Base-by-base conservation (phyloP, 2,797 vertebrate species). In the Lepus oiostolus region DNA sequence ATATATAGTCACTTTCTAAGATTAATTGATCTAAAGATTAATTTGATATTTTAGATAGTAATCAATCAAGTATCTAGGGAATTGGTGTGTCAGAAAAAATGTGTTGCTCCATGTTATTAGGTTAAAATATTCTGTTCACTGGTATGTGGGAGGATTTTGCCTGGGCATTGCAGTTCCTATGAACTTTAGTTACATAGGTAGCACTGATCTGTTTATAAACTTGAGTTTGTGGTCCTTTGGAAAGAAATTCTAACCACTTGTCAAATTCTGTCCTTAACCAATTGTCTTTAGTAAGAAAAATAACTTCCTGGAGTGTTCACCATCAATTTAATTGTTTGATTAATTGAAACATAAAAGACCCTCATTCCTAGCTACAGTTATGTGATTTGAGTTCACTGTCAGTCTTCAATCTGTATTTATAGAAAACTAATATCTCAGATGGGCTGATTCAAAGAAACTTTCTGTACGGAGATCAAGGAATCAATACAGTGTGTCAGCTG, bases 341-440 rank as follows among this genome's bases (percentile, higher is more conserved):
- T 85, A 50, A 82, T 35, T 80, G 28, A 91, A 67, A 32, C 10
- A 81, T 84, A 71, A 38, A 83, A 83, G 52, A 86, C 58, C 63
- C 10, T 83, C 22, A 80, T 85, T 80, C 94, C 62, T 76, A 5
- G 83, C 16, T 70, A 65, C 38, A 65, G 71, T 65, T 95, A 63
- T 90, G 26, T 67, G 4, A 8, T 63, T 83, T 32, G 10, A 84
- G 95, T 67, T 38, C 62, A 52, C 63, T 85, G 32, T 74, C 85
- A 24, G 22, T 68, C 17, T 91, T 81, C 54, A 24, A 68, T 76
- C 7, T 62, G 11, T 50, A 75, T 91, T 87, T 90, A 42, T 12
- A 24, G 68, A 76, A 95, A 94, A 94, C 81, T 86, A 83, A 88
- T 84, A 85, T 88, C 60, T 91, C 28, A 91, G 54, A 74, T 42